These are phyloP conservation scores for Myrmecobius fasciatus DNA, from an alignment of 2,113 vertebrate genomes.

Conservation along the genomic window DNA sequence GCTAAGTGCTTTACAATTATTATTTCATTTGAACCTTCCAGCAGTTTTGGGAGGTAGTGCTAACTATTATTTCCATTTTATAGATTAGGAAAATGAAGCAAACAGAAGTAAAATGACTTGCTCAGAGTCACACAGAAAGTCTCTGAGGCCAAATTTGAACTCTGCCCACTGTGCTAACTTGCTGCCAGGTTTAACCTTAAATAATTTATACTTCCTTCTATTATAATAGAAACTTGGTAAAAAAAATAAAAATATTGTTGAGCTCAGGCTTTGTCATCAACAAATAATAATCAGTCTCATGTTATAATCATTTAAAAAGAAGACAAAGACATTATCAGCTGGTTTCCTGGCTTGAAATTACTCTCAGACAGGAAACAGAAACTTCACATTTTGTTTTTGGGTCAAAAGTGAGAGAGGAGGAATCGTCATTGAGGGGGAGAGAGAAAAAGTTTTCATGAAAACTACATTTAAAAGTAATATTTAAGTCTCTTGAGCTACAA, in stretches of 20 bases:
- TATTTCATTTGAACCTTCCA: background rate
- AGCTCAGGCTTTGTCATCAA: slow-evolving; percentile 85
- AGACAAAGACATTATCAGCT: slow-evolving; percentile 77
- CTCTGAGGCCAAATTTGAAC: background rate
- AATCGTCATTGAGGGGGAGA: slow-evolving; percentile 62
- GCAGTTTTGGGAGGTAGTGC: background rate
- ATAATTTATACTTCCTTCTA: slow-evolving; percentile 87
- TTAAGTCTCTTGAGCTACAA: slow-evolving; percentile 77
- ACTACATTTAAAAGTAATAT: slow-evolving; percentile 85
- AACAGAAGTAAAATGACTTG: background rate
- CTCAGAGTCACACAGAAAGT: background rate
- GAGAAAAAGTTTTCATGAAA: slow-evolving; percentile 81
- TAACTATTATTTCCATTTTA: background rate
- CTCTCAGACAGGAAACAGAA: slow-evolving; percentile 83
- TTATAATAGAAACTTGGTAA: slow-evolving; percentile 88
- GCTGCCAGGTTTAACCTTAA: slow-evolving; percentile 88
- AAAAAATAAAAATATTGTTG: slow-evolving; percentile 89
- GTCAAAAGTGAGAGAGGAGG: slow-evolving; percentile 74
- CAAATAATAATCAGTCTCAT: slow-evolving; percentile 83
- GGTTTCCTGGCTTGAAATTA: slow-evolving; percentile 81
- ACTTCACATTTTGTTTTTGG: slow-evolving; percentile 86
- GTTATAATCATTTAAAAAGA: slow-evolving; percentile 83
- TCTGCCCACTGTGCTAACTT: background rate
- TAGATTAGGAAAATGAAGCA: background rate
- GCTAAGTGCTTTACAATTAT: background rate